Percentiles rank a stretch among this genome's conserved stretches.
These are phyloP conservation scores for Melanerpes formicivorus DNA, from an alignment of 2,113 vertebrate species.

Conservation along the genomic window DNA sequence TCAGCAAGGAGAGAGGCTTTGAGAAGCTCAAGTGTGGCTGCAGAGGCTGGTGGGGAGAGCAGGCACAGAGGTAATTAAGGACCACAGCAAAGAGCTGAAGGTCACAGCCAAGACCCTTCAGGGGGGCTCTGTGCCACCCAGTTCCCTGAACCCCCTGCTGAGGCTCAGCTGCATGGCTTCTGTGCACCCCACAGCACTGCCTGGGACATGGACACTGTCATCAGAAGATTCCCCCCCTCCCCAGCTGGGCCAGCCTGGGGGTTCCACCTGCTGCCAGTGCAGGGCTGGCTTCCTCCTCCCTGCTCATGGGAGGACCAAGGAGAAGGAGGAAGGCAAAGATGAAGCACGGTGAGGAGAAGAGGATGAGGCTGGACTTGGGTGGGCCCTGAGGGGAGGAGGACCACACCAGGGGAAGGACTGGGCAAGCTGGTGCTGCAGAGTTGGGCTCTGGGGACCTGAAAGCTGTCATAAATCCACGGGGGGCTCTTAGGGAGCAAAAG, in stretches of 20 bases:
- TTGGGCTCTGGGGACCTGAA: background rate
- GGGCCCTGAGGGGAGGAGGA: background rate
- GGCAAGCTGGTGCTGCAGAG: background rate
- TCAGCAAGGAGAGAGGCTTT: background rate
- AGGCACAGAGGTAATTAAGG: background rate
- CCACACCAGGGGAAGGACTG: background rate
- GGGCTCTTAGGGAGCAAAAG: background rate
- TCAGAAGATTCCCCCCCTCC: background rate
- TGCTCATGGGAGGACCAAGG: background rate
- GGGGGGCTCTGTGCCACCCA: background rate
- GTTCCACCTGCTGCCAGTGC: background rate
- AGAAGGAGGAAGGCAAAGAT: background rate
- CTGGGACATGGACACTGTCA: background rate
- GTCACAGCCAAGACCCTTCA: rapidly evolving
- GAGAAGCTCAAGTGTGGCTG: background rate
- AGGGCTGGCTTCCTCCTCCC: background rate
- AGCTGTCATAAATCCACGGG: background rate
- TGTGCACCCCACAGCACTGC: rapidly evolving
- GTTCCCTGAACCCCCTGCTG: background rate
- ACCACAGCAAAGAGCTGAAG: background rate
- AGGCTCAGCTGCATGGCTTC: rapidly evolving
- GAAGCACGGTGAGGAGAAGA: background rate
- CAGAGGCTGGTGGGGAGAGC: background rate
- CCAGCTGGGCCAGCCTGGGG: rapidly evolving
- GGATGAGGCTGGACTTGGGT: background rate